phyloP scores from a whole-genome alignment of 2,888 invertebrate species.

The Seira musarum region DNA sequence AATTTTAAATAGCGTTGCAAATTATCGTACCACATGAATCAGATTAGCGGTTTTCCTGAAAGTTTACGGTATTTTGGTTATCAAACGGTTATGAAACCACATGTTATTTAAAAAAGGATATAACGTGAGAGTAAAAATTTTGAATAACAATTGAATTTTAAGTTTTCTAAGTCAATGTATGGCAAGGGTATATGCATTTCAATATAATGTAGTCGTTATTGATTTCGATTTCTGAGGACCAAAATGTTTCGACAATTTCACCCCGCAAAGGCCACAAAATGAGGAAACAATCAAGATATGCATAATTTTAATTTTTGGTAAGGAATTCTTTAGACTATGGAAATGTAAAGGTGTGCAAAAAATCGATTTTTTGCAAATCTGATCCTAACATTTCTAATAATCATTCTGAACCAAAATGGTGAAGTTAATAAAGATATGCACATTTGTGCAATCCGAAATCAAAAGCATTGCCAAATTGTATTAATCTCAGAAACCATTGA shows the following conservation, averaged over 20 bases:
- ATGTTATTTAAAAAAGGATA: too few relatives aligned
- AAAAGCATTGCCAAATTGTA: neutral
- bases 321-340: neutral
- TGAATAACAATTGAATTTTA: too few relatives aligned
- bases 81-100: constrained; percentile 7
- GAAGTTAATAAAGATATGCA: neutral
- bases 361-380: neutral
- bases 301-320: neutral
- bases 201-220: too few relatives aligned
- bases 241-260: neutral
- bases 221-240: neutral
- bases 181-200: too few relatives aligned
- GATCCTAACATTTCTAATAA: too few relatives aligned
- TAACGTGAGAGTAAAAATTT: too few relatives aligned
- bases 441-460: neutral
- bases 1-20: neutral
- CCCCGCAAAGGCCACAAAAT: neutral
- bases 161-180: too few relatives aligned
- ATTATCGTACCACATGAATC: neutral
- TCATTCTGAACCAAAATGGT: neutral
- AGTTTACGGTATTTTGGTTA: neutral
- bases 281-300: constrained; percentile 13
- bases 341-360: neutral
- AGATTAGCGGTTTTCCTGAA: neutral
- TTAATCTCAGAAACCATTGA: neutral